Evolutionary conservation across 2,113 vertebrate genomes (phyloP), one percentile per base, ranked within the genome.

Genomic region (Hippocampus zosterae): DNA sequence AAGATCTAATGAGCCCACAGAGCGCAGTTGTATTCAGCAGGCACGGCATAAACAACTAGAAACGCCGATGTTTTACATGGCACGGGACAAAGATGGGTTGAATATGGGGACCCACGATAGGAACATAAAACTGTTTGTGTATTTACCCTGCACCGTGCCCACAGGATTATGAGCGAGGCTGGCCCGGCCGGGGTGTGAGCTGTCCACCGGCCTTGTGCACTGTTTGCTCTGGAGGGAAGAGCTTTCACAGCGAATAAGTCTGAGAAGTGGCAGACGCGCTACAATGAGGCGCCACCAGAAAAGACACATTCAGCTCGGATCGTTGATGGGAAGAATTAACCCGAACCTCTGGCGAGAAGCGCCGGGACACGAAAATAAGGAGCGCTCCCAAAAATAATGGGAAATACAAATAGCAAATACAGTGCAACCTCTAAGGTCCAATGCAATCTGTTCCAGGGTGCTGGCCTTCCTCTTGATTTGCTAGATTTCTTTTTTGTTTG

Each of bases 201-300:
- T 84, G 86, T 84, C 77, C 79, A 79, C 70, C 83, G 87, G 84
- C 81, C 80, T 81, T 81, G 80, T 85, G 75, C 72, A 78, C 73
- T 87, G 83, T 89, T 87, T 88, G 81, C 86, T 84, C 81, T 82
- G 80, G 77, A 88, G 81, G 86, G 81, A 85, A 87, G 79, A 88
- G 82, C 84, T 77, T 90, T 91, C 86, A 87, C 76, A 81, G 71
- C 74, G 75, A 90, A 90, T 90, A 89, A 91, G 77, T 37, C 62
- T 89, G 89, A 91, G 83, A 87, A 88, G 83, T 85, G 86, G 83
- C 87, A 91, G 89, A 88, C 83, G 50, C 83, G 81, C 81, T 61
- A 89, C 87, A 90, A 89, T 88, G 75, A 85, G 82, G 71, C 84
- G 75, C 81, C 71, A 78, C 79, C 79, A 86, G 81, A 83, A 88